Conservation (phyloP, 2,797 vertebrate species). For the Peromyscus melanophrys region DNA sequence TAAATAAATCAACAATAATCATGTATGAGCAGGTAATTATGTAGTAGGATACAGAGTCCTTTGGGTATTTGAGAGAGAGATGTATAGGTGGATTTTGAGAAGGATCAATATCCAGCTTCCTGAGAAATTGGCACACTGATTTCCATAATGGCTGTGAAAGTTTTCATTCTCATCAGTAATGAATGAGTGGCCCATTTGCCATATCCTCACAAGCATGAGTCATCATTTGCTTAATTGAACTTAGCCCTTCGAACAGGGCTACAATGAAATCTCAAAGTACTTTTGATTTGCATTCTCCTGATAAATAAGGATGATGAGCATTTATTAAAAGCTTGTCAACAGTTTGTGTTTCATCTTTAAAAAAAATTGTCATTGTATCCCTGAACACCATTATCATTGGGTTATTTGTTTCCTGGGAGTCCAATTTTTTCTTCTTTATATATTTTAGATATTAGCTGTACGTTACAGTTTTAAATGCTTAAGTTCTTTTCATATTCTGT, state of each 20-base stretch:
- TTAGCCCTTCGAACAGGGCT: background rate
- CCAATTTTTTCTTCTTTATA: background rate
- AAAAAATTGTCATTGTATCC: background rate
- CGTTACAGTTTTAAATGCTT: background rate
- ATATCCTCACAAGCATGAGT: background rate
- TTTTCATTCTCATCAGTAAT: background rate
- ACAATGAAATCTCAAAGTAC: background rate
- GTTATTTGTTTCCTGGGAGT: background rate
- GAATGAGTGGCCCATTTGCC: background rate
- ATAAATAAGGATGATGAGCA: background rate
- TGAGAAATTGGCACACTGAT: background rate
- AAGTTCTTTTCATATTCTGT: background rate
- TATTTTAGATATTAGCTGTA: background rate
- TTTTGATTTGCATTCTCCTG: background rate
- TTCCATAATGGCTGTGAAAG: background rate
- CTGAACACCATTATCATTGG: background rate
- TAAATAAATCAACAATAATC: background rate
- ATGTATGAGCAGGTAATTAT: background rate
- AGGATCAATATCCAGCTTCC: background rate
- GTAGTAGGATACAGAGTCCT: background rate
- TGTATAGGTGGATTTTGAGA: background rate
- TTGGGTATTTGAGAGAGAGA: background rate
- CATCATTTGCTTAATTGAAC: background rate
- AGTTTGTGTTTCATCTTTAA: background rate
- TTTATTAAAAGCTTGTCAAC: background rate